Base-by-base conservation (phyloP, 1,140 invertebrate genomes). In the Platyscapa corneri region DNA sequence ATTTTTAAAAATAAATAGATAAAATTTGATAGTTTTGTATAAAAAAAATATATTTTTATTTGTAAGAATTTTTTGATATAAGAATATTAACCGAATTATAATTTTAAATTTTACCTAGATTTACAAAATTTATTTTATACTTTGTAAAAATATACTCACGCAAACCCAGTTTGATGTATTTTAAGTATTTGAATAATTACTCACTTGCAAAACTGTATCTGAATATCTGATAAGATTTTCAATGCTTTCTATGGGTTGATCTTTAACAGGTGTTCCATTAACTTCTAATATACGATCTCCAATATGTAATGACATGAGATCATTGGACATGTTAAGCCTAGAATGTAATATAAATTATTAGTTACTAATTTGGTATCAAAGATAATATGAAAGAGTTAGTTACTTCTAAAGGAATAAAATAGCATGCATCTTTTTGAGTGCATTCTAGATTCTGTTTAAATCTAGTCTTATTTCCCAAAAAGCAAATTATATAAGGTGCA, bases 251-350 rank as follows among this genome's bases (percentile, higher is more conserved):
- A 97, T 94, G 0, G 96, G 95, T 83, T 96, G 95, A 90, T 97
- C 96, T 90, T 96, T 96, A 0, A 98, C 96, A 6, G 97, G 96
- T 1, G 96, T 95, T 1, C 98, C 98, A 94, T 98, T 98, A 27
- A 99, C 97, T 94, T 99, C 98, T 76, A 98, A 93, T 85, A 99
- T 98, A 90, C 96, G 94, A 92, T 99, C 98, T 32, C 98, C 98
- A 88, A 98, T 96, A 91, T 97, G 97, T 60, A 98, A 94, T 23
- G 97, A 96, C 94, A 97, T 96, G 32, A 97, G 93, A 88, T 97
- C 96, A 88, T 95, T 95, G 87, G 96, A 96, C 79, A 96, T 95
- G 89, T 98, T 97, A 87, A 98, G 94, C 90, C 97, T 98, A 92
- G 46, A 94, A 92, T 86, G 67, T 60, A 77, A 77, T 74, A 23